phyloP scores from a whole-genome alignment of 2,888 invertebrate genomes.

The Cyclophora albipunctata region DNA sequence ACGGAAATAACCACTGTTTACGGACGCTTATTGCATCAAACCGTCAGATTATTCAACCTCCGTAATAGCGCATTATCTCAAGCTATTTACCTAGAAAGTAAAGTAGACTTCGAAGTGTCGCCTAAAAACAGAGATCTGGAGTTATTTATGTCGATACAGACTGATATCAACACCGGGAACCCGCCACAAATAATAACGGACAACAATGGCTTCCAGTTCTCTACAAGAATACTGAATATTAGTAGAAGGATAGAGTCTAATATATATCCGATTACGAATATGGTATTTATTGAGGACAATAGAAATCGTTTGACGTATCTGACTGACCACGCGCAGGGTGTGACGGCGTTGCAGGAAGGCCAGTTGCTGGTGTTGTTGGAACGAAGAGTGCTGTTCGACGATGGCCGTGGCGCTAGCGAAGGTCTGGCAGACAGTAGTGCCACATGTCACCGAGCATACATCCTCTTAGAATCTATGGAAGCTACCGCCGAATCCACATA shows the following conservation, averaged over 20 bases:
- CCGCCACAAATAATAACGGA: conserved; percentile 89
- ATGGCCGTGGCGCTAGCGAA: conserved; percentile 94
- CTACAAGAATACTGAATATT: conserved; percentile 83
- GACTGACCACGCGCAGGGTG: conserved; percentile 93
- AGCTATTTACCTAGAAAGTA: conserved; percentile 85
- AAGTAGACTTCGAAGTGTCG: conserved; percentile 87
- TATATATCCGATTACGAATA: conserved; percentile 94
- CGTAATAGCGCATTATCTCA: conserved; percentile 78
- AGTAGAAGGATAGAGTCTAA: conserved; percentile 93
- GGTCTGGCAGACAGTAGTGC: conserved; percentile 91
- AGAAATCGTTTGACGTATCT: conserved; percentile 82
- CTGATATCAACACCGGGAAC: conserved; percentile 87
- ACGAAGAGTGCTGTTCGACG: conserved; percentile 91
- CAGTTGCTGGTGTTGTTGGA: conserved; percentile 95
- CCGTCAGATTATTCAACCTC: conserved; percentile 85
- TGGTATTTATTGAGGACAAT: conserved; percentile 87
- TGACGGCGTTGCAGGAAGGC: conserved; percentile 91
- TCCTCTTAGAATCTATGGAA: conserved; percentile 52
- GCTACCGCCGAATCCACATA: conserved; percentile 12
- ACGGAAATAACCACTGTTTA: conserved; percentile 89
- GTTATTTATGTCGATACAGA: conserved; percentile 90
- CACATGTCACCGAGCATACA: conserved; percentile 65
- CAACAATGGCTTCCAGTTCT: conserved; percentile 93
- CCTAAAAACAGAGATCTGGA: conserved; percentile 92
- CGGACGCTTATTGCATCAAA: conserved; percentile 83